Evolutionary conservation across 1,140 invertebrate species (phyloP).

Genomic region (Popillia japonica): DNA sequence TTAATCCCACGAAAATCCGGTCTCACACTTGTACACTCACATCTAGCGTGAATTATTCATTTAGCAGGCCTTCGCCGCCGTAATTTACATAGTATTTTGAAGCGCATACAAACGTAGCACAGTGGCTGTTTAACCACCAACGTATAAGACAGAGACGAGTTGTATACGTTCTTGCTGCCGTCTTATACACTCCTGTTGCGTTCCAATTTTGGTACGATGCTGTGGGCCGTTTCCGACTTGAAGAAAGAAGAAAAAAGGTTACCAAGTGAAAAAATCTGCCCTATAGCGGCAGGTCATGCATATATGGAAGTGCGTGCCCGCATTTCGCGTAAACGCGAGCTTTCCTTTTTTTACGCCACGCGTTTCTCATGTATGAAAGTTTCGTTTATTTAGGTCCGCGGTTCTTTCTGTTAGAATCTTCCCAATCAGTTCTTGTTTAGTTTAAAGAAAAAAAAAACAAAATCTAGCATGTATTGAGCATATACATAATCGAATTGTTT

Average conservation of each 20-base stretch:
- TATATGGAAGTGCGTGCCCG: background rate
- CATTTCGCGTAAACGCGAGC: background rate
- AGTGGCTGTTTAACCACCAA: background rate
- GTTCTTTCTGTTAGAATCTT: background rate
- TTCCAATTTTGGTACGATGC: conserved; percentile 16
- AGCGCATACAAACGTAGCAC: background rate
- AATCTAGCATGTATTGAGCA: too few species aligned
- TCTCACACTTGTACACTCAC: background rate
- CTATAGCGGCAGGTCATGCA: background rate
- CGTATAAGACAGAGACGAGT: background rate
- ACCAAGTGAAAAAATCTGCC: background rate
- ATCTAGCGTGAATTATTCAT: background rate
- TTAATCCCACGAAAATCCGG: background rate
- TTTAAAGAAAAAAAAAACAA: too few species aligned
- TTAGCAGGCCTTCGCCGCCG: background rate
- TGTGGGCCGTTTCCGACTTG: background rate
- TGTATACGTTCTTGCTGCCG: background rate
- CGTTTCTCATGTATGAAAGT: background rate
- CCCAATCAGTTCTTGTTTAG: background rate
- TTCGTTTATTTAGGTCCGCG: background rate
- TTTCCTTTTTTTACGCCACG: background rate
- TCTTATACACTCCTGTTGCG: background rate
- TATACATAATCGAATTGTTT: too few species aligned
- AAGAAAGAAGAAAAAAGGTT: conserved; percentile 4
- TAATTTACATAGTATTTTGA: background rate